Conservation (phyloP, 2,797 vertebrate species). For the Etheostoma perlongum region DNA sequence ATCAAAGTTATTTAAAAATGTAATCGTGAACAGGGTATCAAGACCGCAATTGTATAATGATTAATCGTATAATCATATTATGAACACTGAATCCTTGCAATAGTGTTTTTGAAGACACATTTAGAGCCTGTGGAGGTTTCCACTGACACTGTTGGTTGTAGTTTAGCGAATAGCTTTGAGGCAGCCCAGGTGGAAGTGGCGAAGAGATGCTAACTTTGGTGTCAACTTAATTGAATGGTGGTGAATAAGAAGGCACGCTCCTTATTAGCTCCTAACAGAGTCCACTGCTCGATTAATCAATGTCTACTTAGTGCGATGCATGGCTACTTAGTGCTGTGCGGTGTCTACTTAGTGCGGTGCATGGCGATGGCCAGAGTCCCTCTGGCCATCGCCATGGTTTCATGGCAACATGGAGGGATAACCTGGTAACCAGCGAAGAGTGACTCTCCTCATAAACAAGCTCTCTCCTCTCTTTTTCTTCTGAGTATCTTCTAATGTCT, state of each 20-base stretch:
- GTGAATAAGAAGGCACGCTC: conserved; percentile 54
- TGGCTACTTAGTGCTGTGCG: no score
- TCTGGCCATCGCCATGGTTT: conserved; percentile 56
- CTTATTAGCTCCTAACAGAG: conserved; percentile 60
- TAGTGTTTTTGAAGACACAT: background rate
- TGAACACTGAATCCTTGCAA: background rate
- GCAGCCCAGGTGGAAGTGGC: background rate
- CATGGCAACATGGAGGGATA: conserved; percentile 51
- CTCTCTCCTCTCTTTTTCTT: background rate
- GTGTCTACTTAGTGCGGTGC: conserved; percentile 67
- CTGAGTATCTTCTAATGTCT: conserved; percentile 7
- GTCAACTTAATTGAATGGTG: conserved; percentile 31
- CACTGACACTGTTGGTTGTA: background rate
- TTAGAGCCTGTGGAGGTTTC: conserved; percentile 1
- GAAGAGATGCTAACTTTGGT: conserved; percentile 6
- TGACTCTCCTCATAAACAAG: conserved; percentile 2
- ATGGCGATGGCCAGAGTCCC: no score
- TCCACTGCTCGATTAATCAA: conserved; percentile 66
- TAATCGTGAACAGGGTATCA: no score
- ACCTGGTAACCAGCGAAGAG: conserved; percentile 39
- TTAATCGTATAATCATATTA: no score
- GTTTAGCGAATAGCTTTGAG: background rate
- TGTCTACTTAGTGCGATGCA: conserved; percentile 67
- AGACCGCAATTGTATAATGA: no score
- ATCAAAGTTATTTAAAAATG: no score